Evolutionary conservation across 2,888 invertebrate species (phyloP).

Genomic region (Metacarcinus magister): DNA sequence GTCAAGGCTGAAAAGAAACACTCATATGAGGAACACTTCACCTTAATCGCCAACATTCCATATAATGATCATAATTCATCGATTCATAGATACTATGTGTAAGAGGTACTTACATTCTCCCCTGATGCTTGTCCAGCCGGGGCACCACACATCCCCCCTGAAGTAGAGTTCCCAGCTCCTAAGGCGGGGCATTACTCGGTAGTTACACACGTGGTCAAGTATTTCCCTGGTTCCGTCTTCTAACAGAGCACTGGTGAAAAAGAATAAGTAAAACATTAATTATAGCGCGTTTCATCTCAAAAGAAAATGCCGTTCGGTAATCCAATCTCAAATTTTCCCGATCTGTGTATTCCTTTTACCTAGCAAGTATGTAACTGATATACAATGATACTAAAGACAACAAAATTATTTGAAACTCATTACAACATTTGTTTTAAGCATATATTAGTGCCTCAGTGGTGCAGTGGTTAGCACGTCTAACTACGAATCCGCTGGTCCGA

Average conservation of each 20-base stretch:
- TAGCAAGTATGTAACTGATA: no score
- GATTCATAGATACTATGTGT: not conserved
- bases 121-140: slow-evolving; percentile 59
- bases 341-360: no score
- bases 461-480: no score
- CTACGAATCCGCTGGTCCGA: no score
- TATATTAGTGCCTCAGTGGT: no score
- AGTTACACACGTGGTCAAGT: not conserved
- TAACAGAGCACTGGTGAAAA: not conserved
- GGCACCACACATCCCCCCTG: slow-evolving; percentile 57
- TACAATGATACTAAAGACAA: no score
- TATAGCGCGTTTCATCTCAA: no score
- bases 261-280: not conserved
- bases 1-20: slow-evolving; percentile 5
- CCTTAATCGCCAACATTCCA: not conserved
- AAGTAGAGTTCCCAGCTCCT: slow-evolving; percentile 43
- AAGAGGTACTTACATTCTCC: slow-evolving; percentile 55
- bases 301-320: no score
- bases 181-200: not conserved
- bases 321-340: no score
- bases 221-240: not conserved
- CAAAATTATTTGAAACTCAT: no score
- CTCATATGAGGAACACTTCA: not conserved
- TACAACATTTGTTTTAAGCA: no score
- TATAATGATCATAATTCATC: not conserved